Evolutionary conservation across 2,113 vertebrate genomes (phyloP).

Genomic region (Rhegmatorhina hoffmannsi): DNA sequence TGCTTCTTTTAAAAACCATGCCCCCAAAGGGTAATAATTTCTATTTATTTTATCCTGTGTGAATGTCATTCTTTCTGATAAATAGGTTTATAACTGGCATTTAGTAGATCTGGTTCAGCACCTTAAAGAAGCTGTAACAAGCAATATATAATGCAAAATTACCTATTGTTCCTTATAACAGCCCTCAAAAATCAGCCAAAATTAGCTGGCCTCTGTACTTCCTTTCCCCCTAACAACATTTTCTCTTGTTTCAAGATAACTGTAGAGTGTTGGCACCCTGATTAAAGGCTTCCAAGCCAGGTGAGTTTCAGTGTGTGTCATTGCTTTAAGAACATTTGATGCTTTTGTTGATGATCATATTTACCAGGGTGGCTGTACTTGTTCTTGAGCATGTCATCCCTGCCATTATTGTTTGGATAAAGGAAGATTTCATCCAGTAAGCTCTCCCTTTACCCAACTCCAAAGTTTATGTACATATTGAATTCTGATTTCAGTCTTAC

Average conservation of each 20-base stretch:
- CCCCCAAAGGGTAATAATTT: slow-evolving; percentile 1
- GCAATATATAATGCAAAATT: background rate
- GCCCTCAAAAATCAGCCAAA: background rate
- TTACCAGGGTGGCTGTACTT: background rate
- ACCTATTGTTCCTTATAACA: background rate
- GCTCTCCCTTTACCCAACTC: background rate
- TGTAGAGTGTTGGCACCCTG: background rate
- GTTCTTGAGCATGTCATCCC: background rate
- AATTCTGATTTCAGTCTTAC: background rate
- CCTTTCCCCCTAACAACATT: background rate
- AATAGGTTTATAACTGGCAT: slow-evolving; percentile 4
- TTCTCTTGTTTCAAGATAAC: background rate
- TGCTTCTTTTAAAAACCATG: slow-evolving; percentile 30
- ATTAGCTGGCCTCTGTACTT: background rate
- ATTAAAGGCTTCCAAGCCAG: background rate
- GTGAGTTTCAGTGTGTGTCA: background rate
- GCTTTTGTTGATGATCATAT: background rate
- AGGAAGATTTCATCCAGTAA: background rate
- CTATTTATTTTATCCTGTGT: slow-evolving; percentile 10
- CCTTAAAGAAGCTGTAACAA: background rate
- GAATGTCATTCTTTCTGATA: background rate
- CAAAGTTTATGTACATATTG: background rate
- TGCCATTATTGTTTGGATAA: background rate
- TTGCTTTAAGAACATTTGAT: background rate
- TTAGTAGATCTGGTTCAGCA: background rate